Base-by-base conservation (phyloP, 2,888 invertebrate species). In the Zhuqinia jingwanae region DNA sequence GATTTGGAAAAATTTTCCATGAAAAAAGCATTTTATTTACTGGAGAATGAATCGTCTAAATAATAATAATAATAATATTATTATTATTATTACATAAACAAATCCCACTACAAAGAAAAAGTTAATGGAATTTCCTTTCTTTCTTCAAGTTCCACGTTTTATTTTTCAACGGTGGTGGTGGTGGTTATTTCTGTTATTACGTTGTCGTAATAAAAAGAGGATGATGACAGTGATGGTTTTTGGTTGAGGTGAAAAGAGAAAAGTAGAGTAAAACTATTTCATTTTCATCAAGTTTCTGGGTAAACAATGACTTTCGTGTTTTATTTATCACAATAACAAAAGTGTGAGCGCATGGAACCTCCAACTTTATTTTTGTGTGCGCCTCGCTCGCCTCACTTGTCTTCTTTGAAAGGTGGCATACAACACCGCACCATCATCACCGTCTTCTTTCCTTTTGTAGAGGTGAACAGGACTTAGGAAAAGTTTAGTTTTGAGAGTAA, bases 71-170 rank as follows among this genome's bases (percentile, higher is more conserved):
- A n/a, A n/a, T n/a, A n/a, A 53, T 2, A 17, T 53, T 53, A 20
- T 17, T 53, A 2, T 17, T 20, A 2, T 1, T 17, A 53, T 53
- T 45, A 10, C 88, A 45, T 78, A 76, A 78, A 75, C 87, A 90
- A 90, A 90, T 90, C 90, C 90, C 88, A 89, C 90, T 78, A 90
- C 90, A 90, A 90, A 90, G 90, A 90, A 90, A 60, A 17, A 89
- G 89, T 90, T 90, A 90, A 90, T 90, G 90, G 90, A 90, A 90
- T 90, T 90, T 90, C 89, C 90, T 88, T 88, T 90, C 89, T 89
- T 83, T 84, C 88, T 87, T 88, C 81, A 84, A 87, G 87, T 82
- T 87, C 88, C 75, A 89, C 76, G 87, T 85, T 86, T 82, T 88
- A 85, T 73, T 58, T 58, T 2, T 15, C 11, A 25, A 2, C 58